Conservation (phyloP, 2,797 vertebrate species). For the Crenuchus spilurus region DNA sequence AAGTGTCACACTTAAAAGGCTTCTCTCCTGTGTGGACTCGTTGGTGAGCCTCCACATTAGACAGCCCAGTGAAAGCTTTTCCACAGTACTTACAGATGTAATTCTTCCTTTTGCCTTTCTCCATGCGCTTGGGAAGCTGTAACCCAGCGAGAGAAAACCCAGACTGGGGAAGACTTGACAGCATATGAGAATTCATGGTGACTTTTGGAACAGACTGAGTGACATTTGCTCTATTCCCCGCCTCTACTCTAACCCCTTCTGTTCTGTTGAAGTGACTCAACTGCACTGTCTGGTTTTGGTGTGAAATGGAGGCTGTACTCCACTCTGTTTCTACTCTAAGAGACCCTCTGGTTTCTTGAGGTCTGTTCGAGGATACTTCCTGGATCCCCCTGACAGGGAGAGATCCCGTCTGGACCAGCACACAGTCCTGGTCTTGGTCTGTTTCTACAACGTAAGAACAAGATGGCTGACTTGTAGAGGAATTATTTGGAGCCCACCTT, state of each 20-base stretch:
- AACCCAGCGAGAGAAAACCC: slow-evolving; percentile 44
- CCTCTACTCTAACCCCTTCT: slow-evolving; percentile 11
- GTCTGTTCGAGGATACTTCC: neutral
- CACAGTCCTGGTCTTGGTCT: slow-evolving; percentile 60
- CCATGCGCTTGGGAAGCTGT: slow-evolving; percentile 39
- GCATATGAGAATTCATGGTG: slow-evolving; percentile 22
- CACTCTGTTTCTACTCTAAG: slow-evolving; percentile 34
- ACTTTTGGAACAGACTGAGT: slow-evolving; percentile 33
- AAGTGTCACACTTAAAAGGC: slow-evolving; percentile 71
- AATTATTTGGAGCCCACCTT: slow-evolving; percentile 65
- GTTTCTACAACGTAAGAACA: slow-evolving; percentile 59
- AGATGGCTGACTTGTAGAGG: slow-evolving; percentile 46
- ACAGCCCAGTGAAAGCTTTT: slow-evolving; percentile 73
- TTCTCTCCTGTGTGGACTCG: slow-evolving; percentile 77
- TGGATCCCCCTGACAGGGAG: slow-evolving; percentile 24
- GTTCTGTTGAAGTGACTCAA: slow-evolving; percentile 29
- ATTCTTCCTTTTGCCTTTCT: slow-evolving; percentile 62
- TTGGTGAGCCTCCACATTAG: slow-evolving; percentile 74
- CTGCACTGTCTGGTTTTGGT: slow-evolving; percentile 18
- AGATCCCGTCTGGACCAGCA: slow-evolving; percentile 56
- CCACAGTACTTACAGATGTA: slow-evolving; percentile 72
- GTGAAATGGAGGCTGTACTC: slow-evolving; percentile 35
- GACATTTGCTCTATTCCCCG: slow-evolving; percentile 16
- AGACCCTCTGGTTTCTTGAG: slow-evolving; percentile 9
- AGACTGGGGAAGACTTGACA: slow-evolving; percentile 35